These are phyloP conservation scores for Drosophila kanapiae DNA, from an alignment of 1,140 invertebrate genomes.

Conservation along the genomic window DNA sequence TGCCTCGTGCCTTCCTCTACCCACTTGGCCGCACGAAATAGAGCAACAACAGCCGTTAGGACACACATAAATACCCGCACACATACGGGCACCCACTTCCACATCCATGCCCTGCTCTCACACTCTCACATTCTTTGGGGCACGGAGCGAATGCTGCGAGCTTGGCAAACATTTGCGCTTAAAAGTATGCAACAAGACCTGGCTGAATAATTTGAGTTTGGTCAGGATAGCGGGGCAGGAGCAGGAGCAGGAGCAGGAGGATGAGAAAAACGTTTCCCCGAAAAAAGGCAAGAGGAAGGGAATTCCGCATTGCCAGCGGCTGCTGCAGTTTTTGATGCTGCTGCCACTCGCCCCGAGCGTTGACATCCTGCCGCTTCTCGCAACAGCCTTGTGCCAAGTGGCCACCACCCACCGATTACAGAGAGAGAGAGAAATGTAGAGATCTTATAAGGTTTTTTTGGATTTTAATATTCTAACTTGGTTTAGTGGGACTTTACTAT, in stretches of 20 bases:
- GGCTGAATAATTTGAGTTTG: slow-evolving; percentile 79
- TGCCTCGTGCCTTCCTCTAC: slow-evolving; percentile 11
- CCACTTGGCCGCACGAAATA: slow-evolving; percentile 49
- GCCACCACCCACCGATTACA: slow-evolving; percentile 54
- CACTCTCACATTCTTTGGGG: slow-evolving; percentile 46
- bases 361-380: slow-evolving; percentile 53
- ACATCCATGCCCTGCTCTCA: slow-evolving; percentile 5
- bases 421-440: neutral
- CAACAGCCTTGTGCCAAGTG: slow-evolving; percentile 52
- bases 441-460: neutral
- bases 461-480: neutral
- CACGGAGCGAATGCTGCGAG: slow-evolving; percentile 53
- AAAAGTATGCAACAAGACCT: slow-evolving; percentile 81
- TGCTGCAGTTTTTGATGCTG: slow-evolving; percentile 48
- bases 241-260: neutral
- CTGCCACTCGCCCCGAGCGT: slow-evolving; percentile 57
- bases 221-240: slow-evolving; percentile 30
- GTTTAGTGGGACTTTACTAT: no score
- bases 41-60: slow-evolving; percentile 47
- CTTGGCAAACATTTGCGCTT: slow-evolving; percentile 78
- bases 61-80: slow-evolving; percentile 30
- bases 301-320: slow-evolving; percentile 61
- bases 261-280: neutral
- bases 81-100: slow-evolving; percentile 30
- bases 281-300: slow-evolving; percentile 1